Evolutionary conservation across 2,113 vertebrate genomes (phyloP).

Genomic region (Meleagris gallopavo): DNA sequence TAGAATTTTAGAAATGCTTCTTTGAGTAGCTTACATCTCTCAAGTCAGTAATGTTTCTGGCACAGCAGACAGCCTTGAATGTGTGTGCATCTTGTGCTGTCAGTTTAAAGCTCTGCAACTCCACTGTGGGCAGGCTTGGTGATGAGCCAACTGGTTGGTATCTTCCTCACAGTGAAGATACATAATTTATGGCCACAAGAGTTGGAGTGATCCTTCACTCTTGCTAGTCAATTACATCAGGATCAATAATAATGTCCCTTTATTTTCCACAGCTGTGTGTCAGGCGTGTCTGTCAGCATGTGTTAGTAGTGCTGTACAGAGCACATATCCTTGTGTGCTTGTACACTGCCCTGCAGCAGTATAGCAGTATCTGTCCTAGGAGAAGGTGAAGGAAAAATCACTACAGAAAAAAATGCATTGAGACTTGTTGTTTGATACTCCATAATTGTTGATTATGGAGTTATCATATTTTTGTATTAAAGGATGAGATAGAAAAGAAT

Average conservation of each 20-base stretch:
- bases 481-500: not conserved
- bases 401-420: not conserved
- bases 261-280: not conserved
- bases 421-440: not conserved
- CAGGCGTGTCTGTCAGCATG: not conserved
- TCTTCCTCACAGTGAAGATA: not conserved
- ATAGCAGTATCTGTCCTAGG: not conserved
- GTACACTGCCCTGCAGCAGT: not conserved
- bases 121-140: accelerated
- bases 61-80: not conserved
- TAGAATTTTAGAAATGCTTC: not conserved
- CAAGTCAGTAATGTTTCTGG: accelerated
- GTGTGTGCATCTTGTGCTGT: not conserved
- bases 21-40: not conserved
- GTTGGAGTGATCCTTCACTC: not conserved
- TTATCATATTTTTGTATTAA: not conserved
- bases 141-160: not conserved
- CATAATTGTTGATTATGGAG: not conserved
- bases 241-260: not conserved
- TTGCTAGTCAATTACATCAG: not conserved
- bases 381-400: not conserved
- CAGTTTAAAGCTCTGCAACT: not conserved
- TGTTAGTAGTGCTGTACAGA: not conserved
- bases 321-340: not conserved
- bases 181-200: not conserved